Percentiles rank a stretch among this genome's conserved stretches.
Evolutionary conservation across 2,113 vertebrate genomes (phyloP).

Genomic region (Orientallactaga bullata): DNA sequence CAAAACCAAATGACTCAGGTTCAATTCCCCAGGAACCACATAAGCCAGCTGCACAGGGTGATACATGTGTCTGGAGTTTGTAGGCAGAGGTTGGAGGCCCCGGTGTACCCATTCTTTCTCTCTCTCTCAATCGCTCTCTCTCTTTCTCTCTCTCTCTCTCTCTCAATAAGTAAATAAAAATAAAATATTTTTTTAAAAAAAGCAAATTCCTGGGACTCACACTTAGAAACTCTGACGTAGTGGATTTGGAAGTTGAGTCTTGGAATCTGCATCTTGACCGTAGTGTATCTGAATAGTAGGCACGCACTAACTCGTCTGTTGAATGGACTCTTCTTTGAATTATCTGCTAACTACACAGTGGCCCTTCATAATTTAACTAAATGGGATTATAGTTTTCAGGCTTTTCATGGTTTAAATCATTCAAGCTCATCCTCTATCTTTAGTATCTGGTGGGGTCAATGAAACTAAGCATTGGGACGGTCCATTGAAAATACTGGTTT

Average conservation of each 20-base stretch:
- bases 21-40: no score
- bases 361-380: constrained; percentile 19
- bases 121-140: no score
- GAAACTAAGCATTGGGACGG: background rate
- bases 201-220: background rate
- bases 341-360: background rate
- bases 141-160: no score
- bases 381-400: background rate
- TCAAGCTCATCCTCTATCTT: background rate
- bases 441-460: background rate
- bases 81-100: no score
- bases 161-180: no score
- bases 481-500: constrained; percentile 15
- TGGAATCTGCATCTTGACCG: constrained; percentile 3
- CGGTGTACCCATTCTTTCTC: no score
- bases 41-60: no score
- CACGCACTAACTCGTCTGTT: background rate
- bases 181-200: background rate
- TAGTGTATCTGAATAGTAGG: background rate
- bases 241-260: background rate
- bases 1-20: no score
- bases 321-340: background rate
- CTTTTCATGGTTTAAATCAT: background rate
- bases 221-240: background rate
- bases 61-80: no score